Conservation (phyloP, 2,888 invertebrate genomes). For the Sminthurides aquaticus region DNA sequence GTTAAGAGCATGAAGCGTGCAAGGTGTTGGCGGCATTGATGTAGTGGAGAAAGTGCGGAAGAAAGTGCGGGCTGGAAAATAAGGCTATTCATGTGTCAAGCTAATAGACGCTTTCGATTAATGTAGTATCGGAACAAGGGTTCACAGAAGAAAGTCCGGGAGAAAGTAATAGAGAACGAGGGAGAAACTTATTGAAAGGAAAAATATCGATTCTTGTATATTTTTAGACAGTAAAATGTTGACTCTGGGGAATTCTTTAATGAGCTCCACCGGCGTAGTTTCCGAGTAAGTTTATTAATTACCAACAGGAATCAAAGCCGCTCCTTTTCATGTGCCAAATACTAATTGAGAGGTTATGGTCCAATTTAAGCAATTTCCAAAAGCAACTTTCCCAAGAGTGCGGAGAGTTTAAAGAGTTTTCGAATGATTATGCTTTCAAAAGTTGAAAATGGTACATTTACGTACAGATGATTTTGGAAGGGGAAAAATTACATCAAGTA, state of each 20-base stretch:
- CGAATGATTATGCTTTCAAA: too few relatives aligned
- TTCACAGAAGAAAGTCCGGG: too few relatives aligned
- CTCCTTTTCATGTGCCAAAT: neutral
- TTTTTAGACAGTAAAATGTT: neutral
- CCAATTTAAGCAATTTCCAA: neutral
- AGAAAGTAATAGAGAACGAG: neutral
- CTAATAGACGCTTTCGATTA: neutral
- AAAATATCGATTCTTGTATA: neutral
- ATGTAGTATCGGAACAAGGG: neutral
- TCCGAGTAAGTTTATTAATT: too few relatives aligned
- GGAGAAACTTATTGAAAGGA: neutral
- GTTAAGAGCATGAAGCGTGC: too few relatives aligned
- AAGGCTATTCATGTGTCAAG: neutral
- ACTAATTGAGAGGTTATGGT: neutral
- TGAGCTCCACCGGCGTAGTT: too few relatives aligned
- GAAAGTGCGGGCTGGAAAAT: too few relatives aligned
- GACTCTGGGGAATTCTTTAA: neutral
- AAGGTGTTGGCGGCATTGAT: too few relatives aligned
- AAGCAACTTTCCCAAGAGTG: neutral
- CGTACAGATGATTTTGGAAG: too few relatives aligned
- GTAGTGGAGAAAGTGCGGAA: neutral
- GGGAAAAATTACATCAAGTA: too few relatives aligned
- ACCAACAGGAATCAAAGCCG: neutral
- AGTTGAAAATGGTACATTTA: too few relatives aligned
- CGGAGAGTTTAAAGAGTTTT: neutral